These are phyloP conservation scores for Helicoverpa assulta DNA, from an alignment of 2,888 invertebrate species.

Conservation along the genomic window DNA sequence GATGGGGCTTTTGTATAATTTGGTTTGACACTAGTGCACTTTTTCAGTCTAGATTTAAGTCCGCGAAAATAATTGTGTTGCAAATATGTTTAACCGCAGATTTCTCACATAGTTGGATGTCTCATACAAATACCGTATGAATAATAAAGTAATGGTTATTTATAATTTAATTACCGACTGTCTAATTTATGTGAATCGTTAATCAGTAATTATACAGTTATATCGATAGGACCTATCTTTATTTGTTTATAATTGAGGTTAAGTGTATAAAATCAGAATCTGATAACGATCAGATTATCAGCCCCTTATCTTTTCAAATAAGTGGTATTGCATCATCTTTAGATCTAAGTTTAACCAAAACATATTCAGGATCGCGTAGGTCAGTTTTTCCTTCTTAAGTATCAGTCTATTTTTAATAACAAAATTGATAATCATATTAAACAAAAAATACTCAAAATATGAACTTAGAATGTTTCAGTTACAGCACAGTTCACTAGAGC, in stretches of 20 bases:
- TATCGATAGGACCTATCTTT: conserved; percentile 14
- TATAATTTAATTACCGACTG: conserved; percentile 26
- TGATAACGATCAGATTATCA: background rate
- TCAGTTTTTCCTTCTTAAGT: background rate
- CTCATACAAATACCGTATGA: conserved; percentile 14
- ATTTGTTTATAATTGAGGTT: conserved; percentile 31
- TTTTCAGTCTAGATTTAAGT: background rate
- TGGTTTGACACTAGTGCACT: background rate
- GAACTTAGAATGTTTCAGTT: background rate
- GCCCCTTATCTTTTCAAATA: background rate
- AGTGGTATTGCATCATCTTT: background rate
- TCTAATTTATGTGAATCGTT: conserved; percentile 28
- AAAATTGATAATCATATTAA: background rate
- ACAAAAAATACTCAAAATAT: background rate
- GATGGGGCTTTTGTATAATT: conserved; percentile 76
- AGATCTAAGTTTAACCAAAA: background rate
- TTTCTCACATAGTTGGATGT: background rate
- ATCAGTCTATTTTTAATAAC: too few species aligned
- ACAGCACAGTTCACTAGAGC: background rate
- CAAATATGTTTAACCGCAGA: background rate
- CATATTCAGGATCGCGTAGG: background rate
- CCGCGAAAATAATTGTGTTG: background rate
- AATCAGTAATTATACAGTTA: conserved; percentile 27
- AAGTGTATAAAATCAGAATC: conserved; percentile 15
- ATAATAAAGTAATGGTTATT: conserved; percentile 35